Evolutionary conservation across 2,797 vertebrate species (phyloP), one percentile per base, ranked within the genome.

Genomic region (Phylloscopus collybita): DNA sequence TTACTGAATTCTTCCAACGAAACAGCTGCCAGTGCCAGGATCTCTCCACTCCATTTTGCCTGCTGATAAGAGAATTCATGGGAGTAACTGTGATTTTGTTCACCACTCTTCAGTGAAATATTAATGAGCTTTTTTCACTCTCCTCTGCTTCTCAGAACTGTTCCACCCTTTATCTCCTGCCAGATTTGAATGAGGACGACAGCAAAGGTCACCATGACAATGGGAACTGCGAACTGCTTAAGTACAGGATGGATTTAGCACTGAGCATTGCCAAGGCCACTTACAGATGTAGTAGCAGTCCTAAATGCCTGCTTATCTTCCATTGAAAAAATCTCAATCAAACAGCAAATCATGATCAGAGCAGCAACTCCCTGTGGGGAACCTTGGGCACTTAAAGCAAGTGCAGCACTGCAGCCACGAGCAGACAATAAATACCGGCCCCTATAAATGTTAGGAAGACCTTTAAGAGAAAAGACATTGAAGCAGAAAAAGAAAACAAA

Each of bases 131-230:
- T 30, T 53, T 42, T 36, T n/a, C 29, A 38, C 78, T 72, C 81
- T 94, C 71, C 80, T 71, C 76, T 40, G 56, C 47, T 38, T 66
- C 83, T 70, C 38, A 60, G 90, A 90, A 32, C 11, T 38, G 61
- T 47, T 65, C 59, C 47, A 67, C 19, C 66, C 69, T 87, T 94
- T 86, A 42, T 80, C 45, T 80, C 60, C 47, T 34, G 88, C 90
- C 75, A 88, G 64, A 60, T 75, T 17, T 86, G 71, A 95, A 61
- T 79, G 88, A 93, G 91, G 71, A 89, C 38, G 32, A 61, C 74
- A 95, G 62, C 88, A 95, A 92, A 96, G 78, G 56, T 95, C 95
- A 94, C 74, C 65, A 61, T 92, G 73, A 59, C 92, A 92, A 92
- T 84, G 83, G 57, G 38, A 73, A 47, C 42, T 59, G 45, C 44